Evolutionary conservation across 37 sponge, comb jelly and placozoan genomes (phyloP).

Genomic region (Halisarca cf. caerulea): DNA sequence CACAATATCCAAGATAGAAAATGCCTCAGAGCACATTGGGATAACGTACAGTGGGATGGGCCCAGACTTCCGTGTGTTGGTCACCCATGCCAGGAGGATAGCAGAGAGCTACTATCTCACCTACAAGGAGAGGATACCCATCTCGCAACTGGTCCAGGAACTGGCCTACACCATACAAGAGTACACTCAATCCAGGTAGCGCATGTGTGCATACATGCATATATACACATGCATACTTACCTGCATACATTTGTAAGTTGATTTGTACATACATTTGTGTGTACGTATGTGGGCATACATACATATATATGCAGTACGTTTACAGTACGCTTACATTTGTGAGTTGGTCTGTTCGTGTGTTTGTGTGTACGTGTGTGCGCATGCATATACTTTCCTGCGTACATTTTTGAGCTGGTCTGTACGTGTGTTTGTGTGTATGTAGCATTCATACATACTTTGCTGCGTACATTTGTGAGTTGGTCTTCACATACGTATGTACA

Average conservation of each 20-base stretch:
- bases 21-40: conserved; percentile 81
- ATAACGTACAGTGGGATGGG: conserved; percentile 99
- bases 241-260: neutral
- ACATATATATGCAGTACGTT: neutral
- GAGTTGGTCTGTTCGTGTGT: neutral
- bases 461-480: too few relatives aligned
- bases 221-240: neutral
- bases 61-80: conserved; percentile 95
- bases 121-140: conserved; percentile 91
- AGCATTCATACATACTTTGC: too few relatives aligned
- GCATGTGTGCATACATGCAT: neutral
- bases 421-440: too few relatives aligned
- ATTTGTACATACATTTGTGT: neutral
- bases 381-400: neutral
- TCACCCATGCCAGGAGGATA: conserved; percentile 84
- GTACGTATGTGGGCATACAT: neutral
- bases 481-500: too few relatives aligned
- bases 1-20: conserved; percentile 92
- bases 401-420: neutral
- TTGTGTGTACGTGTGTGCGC: conserved; percentile 5
- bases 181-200: conserved; percentile 97
- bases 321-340: too few relatives aligned
- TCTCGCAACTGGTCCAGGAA: conserved; percentile 92
- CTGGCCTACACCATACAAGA: conserved; percentile 98
- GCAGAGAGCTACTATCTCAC: conserved; percentile 88